Percentiles rank a stretch among this genome's conserved stretches.
phyloP scores from a whole-genome alignment of 2,888 invertebrate species.

The Phanerotoma sp. region DNA sequence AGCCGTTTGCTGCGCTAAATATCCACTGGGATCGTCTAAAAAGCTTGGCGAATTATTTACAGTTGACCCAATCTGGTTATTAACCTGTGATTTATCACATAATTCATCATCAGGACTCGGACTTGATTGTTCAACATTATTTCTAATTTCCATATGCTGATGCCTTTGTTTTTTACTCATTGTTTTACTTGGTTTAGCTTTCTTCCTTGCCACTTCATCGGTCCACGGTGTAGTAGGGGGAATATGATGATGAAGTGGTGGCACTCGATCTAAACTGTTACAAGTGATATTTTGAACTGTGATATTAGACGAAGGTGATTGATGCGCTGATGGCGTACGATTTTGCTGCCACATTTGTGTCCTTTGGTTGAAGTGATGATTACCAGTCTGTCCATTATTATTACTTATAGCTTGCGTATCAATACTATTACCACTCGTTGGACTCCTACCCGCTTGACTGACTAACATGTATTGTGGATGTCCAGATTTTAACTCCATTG shows the following conservation, averaged over 20 bases:
- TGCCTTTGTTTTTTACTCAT: constrained; percentile 53
- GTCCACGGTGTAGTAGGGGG: constrained; percentile 62
- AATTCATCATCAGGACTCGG: constrained; percentile 48
- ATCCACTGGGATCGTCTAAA: constrained; percentile 89
- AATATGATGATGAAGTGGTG: constrained; percentile 72
- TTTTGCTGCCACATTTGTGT: constrained; percentile 66
- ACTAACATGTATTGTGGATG: constrained; percentile 36
- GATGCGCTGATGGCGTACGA: constrained; percentile 38
- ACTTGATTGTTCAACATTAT: constrained; percentile 42
- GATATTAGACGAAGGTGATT: constrained; percentile 37
- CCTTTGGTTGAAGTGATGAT: constrained; percentile 53
- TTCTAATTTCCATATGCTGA: constrained; percentile 34
- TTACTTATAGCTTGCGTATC: constrained; percentile 44
- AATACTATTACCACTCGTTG: constrained; percentile 44
- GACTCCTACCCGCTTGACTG: constrained; percentile 47
- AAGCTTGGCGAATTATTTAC: constrained; percentile 69
- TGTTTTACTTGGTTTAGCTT: constrained; percentile 63
- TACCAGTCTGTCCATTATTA: constrained; percentile 44
- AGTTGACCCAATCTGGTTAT: constrained; percentile 34
- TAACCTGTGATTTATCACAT: constrained; percentile 40
- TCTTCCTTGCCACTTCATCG: constrained; percentile 64
- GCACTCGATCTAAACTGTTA: constrained; percentile 69
- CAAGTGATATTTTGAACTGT: constrained; percentile 56
- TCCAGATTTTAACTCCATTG: constrained; percentile 38
- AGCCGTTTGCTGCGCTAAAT: constrained; percentile 87